phyloP scores from a whole-genome alignment of 2,888 invertebrate genomes.

The Yponomeuta sedellus region DNA sequence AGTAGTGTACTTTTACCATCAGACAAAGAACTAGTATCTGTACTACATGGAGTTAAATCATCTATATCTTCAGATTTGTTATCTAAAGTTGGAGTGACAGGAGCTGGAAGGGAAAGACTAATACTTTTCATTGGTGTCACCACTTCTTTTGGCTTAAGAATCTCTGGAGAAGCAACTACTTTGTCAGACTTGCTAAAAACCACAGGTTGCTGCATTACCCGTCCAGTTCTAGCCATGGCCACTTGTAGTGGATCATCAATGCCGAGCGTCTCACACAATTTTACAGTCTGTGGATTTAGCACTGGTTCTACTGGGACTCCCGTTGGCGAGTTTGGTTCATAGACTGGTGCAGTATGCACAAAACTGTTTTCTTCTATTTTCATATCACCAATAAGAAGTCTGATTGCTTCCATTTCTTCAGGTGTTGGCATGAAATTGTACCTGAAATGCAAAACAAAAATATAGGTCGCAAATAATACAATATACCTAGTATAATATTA shows the following conservation, averaged over 20 bases:
- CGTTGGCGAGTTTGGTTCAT: conserved; percentile 52
- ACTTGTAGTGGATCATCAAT: conserved; percentile 89
- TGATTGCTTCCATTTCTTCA: conserved; percentile 82
- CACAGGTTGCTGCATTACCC: conserved; percentile 41
- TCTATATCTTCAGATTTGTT: background rate
- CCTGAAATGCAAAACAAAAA: conserved; percentile 53
- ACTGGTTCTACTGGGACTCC: conserved; percentile 66
- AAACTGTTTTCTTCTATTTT: conserved; percentile 86
- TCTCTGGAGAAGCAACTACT: conserved; percentile 18
- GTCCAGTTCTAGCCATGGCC: conserved; percentile 70
- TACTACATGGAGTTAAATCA: background rate
- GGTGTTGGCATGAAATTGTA: conserved; percentile 84
- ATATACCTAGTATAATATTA: too few species aligned
- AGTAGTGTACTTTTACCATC: conserved; percentile 35
- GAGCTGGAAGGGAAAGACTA: conserved; percentile 56
- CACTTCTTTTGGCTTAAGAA: conserved; percentile 37
- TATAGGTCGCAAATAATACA: background rate
- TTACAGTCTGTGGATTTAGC: conserved; percentile 82
- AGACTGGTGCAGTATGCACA: conserved; percentile 82
- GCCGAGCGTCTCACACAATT: conserved; percentile 80
- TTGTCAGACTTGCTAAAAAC: conserved; percentile 14
- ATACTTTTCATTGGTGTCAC: conserved; percentile 23
- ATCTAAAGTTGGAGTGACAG: conserved; percentile 30
- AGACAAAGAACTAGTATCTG: conserved; percentile 27
- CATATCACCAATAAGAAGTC: conserved; percentile 80